Conservation (phyloP, 2,797 vertebrate genomes). For the Lagorchestes hirsutus region DNA sequence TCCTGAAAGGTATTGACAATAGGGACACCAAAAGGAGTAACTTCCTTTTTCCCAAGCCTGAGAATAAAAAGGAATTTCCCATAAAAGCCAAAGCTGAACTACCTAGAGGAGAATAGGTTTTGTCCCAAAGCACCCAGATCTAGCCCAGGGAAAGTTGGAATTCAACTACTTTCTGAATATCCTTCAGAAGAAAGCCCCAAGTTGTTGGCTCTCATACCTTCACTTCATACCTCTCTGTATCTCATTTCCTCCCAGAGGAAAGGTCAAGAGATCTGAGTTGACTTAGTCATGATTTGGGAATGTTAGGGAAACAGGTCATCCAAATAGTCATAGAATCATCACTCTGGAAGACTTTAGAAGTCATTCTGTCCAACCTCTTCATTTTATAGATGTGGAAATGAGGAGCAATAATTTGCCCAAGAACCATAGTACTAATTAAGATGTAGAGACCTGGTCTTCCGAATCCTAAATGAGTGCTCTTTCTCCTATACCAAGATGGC, state of each 20-base stretch:
- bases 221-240: slow-evolving; percentile 23
- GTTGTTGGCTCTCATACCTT: background rate
- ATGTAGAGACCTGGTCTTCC: background rate
- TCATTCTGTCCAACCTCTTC: background rate
- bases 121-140: background rate
- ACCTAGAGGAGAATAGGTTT: background rate
- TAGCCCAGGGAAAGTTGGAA: background rate
- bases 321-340: background rate
- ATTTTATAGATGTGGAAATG: background rate
- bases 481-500: background rate
- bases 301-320: background rate
- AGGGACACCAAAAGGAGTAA: background rate
- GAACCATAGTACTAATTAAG: background rate
- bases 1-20: slow-evolving; percentile 13
- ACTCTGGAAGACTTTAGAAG: background rate
- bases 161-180: background rate
- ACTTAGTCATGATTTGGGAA: background rate
- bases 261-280: background rate
- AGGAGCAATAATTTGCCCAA: background rate
- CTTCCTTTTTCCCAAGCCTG: slow-evolving; percentile 24
- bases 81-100: slow-evolving; percentile 23
- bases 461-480: background rate
- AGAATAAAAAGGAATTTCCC: background rate
- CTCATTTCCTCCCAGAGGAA: background rate
- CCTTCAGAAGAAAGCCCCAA: background rate